Evolutionary conservation across 2,113 vertebrate species (phyloP).

Genomic region (Etheostoma spectabile): DNA sequence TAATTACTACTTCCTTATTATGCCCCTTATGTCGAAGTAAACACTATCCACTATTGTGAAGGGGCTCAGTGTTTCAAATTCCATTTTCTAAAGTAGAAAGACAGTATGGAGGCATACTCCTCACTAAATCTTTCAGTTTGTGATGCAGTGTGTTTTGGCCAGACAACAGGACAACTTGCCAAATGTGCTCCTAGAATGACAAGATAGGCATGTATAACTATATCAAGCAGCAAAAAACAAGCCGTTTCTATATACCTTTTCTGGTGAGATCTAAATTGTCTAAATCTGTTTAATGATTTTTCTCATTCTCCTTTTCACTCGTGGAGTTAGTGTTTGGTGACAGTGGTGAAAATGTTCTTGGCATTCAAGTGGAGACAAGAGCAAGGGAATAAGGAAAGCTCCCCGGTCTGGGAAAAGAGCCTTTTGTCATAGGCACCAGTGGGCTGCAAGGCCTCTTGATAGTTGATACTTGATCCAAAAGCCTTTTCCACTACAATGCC

Average conservation of each 20-base stretch:
- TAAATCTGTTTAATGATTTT: conserved; percentile 14
- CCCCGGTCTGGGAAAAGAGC: background rate
- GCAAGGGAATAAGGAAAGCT: conserved; percentile 34
- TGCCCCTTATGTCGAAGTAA: background rate
- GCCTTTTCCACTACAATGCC: background rate
- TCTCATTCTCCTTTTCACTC: conserved; percentile 10
- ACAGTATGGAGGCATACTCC: background rate
- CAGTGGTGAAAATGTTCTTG: background rate
- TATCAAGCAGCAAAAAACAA: background rate
- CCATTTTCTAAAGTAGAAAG: background rate
- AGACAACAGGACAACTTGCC: background rate
- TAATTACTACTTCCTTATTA: background rate
- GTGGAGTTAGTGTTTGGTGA: conserved; percentile 19
- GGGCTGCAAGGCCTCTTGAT: background rate
- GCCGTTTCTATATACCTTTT: background rate
- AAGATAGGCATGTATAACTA: background rate
- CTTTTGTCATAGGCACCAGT: conserved; percentile 15
- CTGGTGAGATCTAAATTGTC: background rate
- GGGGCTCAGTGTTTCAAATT: background rate
- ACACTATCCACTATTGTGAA: background rate
- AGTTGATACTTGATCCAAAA: conserved; percentile 1
- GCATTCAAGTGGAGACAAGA: conserved; percentile 22
- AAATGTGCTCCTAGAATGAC: background rate
- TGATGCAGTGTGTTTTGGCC: background rate
- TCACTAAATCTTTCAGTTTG: background rate